Percentiles rank a stretch among this genome's conserved stretches.
These are phyloP conservation scores for Megalopta genalis DNA, from an alignment of 1,140 invertebrate species.

Conservation along the genomic window DNA sequence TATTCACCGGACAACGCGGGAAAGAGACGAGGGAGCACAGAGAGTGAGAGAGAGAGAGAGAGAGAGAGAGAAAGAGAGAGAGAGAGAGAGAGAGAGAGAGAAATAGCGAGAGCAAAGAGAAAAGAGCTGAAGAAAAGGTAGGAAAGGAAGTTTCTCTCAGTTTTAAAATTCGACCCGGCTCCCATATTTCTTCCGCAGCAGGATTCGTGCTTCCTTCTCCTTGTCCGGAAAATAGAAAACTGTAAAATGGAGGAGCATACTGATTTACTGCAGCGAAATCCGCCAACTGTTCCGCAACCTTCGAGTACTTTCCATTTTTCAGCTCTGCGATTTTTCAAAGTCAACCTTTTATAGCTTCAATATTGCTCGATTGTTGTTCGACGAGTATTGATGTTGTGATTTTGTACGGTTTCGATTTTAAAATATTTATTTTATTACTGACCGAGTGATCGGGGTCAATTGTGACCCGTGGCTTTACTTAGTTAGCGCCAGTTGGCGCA, in stretches of 20 bases:
- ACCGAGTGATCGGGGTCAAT: too few relatives aligned
- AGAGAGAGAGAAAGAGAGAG: background rate
- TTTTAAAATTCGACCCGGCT: background rate
- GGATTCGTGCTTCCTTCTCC: background rate
- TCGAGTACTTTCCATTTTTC: background rate
- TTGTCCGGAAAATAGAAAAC: background rate
- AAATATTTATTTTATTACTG: too few relatives aligned
- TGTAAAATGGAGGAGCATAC: background rate
- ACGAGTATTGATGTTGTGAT: too few relatives aligned
- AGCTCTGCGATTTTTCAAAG: too few relatives aligned
- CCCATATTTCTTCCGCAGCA: background rate
- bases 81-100: background rate
- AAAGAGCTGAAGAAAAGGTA: background rate
- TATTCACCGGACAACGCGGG: conserved; percentile 13
- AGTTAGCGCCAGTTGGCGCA: too few relatives aligned
- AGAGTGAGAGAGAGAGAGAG: background rate
- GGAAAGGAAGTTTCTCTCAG: conserved; percentile 14
- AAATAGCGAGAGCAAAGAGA: background rate
- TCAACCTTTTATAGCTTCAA: too few relatives aligned
- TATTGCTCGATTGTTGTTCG: too few relatives aligned
- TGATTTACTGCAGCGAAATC: background rate
- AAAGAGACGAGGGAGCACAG: background rate
- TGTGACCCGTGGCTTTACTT: too few relatives aligned
- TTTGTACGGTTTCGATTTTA: too few relatives aligned
- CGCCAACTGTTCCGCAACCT: background rate